phyloP scores from a whole-genome alignment of 2,113 vertebrate genomes.

The Aegithalos caudatus region DNA sequence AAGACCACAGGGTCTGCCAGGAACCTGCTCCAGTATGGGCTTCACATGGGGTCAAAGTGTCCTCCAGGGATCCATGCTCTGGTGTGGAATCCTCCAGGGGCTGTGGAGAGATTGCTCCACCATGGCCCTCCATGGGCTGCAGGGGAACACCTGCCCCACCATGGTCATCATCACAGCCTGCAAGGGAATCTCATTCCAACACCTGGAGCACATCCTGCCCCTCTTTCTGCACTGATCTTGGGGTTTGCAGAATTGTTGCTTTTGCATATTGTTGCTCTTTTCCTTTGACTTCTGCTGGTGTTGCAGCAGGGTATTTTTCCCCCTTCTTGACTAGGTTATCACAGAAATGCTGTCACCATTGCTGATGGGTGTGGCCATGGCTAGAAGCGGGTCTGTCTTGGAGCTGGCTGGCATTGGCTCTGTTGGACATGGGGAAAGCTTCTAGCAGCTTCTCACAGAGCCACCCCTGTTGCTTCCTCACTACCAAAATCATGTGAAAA shows the following conservation, averaged over 20 bases:
- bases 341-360: accelerated
- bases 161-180: accelerated
- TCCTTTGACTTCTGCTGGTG: background rate
- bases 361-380: accelerated
- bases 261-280: background rate
- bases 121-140: background rate
- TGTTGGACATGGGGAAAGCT: background rate
- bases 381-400: background rate
- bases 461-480: too few species aligned
- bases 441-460: background rate
- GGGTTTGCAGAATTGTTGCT: background rate
- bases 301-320: background rate
- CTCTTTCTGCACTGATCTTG: background rate
- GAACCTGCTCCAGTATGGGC: background rate
- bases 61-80: background rate
- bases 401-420: background rate
- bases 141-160: background rate
- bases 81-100: background rate
- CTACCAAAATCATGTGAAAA: background rate
- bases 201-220: accelerated
- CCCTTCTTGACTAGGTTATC: accelerated
- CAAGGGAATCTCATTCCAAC: background rate
- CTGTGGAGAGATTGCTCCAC: background rate
- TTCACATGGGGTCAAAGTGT: background rate
- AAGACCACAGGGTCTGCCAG: background rate